Evolutionary conservation across 1,140 invertebrate genomes (phyloP), one percentile per base, ranked within the genome.

Genomic region (Cyphomyrmex costatus): DNA sequence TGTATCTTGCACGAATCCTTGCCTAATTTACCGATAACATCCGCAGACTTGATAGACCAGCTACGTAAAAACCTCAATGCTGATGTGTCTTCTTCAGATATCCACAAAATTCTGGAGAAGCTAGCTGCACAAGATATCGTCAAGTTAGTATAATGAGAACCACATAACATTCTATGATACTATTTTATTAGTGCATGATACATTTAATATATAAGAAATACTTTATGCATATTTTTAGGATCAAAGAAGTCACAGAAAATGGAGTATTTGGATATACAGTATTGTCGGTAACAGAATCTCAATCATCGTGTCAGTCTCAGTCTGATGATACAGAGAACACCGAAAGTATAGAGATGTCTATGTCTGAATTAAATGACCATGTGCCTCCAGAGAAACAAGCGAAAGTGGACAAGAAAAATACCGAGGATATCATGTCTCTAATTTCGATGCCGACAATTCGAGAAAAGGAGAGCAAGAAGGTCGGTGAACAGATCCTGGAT

Each of bases 401-500:
- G 0, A 95, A 93, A 68, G 36, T 91, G 14, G 93, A 95, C 51
- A 93, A 92, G 66, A 94, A 94, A 46, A 93, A 90, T 86, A 94
- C 92, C 3, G 93, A 95, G 68, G 93, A 95, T 65, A 95, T 95
- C 61, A 93, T 95, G 97, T 99, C 98, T 58, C 94, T 99, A 27
- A 95, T 99, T 61, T 98, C 98, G 14, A 98, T 98, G 96, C 98
- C 98, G 24, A 99, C 98, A 0, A 98, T 98, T 66, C 96, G 98
- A 92, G 98, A 99, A 93, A 98, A 98, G 94, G 98, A 99, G 93
- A 99, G 97, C 88, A 99, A 99, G 94, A 98, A 98, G 95, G 96
- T 99, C 8, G 98, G 98, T 2, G 99, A 99, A 95, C 99, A 99
- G 95, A 99, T 99, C 82, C 95, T 99, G 85, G 98, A 99, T 93